Evolutionary conservation across 2,113 vertebrate genomes (phyloP).

Genomic region (Platanista minor): DNA sequence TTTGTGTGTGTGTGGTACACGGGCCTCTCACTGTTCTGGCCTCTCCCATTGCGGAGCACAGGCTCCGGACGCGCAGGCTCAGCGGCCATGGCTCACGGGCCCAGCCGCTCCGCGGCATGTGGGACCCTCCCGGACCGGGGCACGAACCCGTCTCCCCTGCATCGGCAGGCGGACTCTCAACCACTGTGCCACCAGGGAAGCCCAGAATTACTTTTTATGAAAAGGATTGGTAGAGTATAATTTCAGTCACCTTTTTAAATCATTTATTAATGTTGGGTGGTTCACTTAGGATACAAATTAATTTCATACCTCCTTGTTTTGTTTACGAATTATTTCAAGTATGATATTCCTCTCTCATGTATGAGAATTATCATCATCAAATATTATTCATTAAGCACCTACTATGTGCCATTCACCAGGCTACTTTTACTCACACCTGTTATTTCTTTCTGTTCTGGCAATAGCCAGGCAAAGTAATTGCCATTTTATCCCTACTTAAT

Average conservation of each 20-base stretch:
- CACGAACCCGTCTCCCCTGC: too few relatives aligned
- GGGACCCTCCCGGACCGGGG: too few relatives aligned
- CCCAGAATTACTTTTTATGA: constrained; percentile 22
- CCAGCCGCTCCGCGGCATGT: too few relatives aligned
- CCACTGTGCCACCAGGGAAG: too few relatives aligned
- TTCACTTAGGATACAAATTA: neutral
- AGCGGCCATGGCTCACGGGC: too few relatives aligned
- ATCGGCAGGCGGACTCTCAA: too few relatives aligned
- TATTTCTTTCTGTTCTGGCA: neutral
- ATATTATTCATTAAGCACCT: neutral
- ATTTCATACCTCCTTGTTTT: neutral
- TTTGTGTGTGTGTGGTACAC: too few relatives aligned
- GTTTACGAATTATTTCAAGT: neutral
- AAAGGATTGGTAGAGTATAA: neutral
- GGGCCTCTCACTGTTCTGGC: too few relatives aligned
- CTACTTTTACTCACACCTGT: neutral
- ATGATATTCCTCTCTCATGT: neutral
- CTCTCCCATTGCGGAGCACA: too few relatives aligned
- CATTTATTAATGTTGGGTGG: neutral
- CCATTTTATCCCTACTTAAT: neutral
- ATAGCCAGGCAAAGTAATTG: neutral
- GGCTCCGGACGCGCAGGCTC: too few relatives aligned
- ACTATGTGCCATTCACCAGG: neutral
- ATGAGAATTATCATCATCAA: neutral
- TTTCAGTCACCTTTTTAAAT: constrained; percentile 37